These are phyloP conservation scores for Tenodera sinensis DNA, from an alignment of 2,888 invertebrate species.

Conservation along the genomic window DNA sequence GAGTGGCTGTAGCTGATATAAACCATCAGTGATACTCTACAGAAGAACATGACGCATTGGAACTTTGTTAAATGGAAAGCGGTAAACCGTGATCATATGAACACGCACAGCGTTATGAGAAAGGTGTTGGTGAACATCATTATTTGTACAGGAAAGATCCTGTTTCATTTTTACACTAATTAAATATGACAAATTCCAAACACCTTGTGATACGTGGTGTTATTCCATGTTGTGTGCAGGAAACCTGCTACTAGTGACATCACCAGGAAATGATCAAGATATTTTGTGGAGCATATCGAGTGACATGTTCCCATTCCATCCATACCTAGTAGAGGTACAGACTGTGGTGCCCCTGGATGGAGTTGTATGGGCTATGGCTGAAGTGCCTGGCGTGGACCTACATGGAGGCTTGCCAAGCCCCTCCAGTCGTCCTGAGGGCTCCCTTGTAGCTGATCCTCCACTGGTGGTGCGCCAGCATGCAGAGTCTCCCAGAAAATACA, in stretches of 20 bases:
- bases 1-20: no score
- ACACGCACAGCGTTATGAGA: no score
- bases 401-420: slow-evolving; percentile 43
- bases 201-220: no score
- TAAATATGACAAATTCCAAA: no score
- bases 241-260: slow-evolving; percentile 63
- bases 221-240: slow-evolving; percentile 52
- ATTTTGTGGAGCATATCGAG: slow-evolving; percentile 73
- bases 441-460: slow-evolving; percentile 52
- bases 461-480: slow-evolving; percentile 67
- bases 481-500: slow-evolving; percentile 70
- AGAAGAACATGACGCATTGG: no score
- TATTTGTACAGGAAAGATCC: no score
- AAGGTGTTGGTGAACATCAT: no score
- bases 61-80: no score
- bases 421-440: background rate
- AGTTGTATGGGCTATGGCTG: slow-evolving; percentile 82
- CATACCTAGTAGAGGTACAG: slow-evolving; percentile 67
- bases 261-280: slow-evolving; percentile 68
- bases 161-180: no score
- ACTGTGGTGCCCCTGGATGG: slow-evolving; percentile 77
- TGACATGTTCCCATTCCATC: slow-evolving; percentile 67
- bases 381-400: slow-evolving; percentile 52
- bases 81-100: no score
- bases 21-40: no score